phyloP scores from a whole-genome alignment of 2,888 invertebrate species.

The Polydrusus pterygomalis region DNA sequence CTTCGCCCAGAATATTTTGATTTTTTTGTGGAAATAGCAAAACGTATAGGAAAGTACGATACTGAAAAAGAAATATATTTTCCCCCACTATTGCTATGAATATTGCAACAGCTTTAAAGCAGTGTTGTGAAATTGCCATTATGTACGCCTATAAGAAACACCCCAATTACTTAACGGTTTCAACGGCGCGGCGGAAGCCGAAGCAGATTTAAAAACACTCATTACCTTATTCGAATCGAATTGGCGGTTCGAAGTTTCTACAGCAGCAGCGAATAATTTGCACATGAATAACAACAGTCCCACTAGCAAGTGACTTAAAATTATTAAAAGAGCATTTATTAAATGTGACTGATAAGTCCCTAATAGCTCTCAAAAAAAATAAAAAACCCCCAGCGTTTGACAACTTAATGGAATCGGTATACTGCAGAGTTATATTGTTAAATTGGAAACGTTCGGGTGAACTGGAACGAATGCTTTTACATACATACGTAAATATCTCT shows the following conservation, averaged over 20 bases:
- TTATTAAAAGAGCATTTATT: conserved; percentile 50
- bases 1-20: conserved; percentile 48
- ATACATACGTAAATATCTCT: conserved; percentile 26
- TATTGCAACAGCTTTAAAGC: conserved; percentile 58
- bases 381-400: conserved; percentile 38
- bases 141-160: conserved; percentile 42
- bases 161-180: conserved; percentile 51
- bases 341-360: conserved; percentile 24
- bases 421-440: conserved; percentile 59
- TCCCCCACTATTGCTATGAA: conserved; percentile 58
- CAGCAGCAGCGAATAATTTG: conserved; percentile 49
- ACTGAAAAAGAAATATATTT: conserved; percentile 53
- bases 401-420: conserved; percentile 56
- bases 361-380: conserved; percentile 28
- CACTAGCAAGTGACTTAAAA: conserved; percentile 55
- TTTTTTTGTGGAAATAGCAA: conserved; percentile 38
- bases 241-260: conserved; percentile 54
- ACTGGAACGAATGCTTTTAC: conserved; percentile 53
- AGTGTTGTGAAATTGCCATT: conserved; percentile 59
- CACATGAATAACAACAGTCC: conserved; percentile 54
- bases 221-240: conserved; percentile 51
- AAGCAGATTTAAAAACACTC: conserved; percentile 59
- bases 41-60: conserved; percentile 57
- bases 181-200: conserved; percentile 52
- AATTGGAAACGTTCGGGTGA: conserved; percentile 61